A percentile compares a stretch with the other conserved stretches of the same genome.
These are phyloP conservation scores for Emydoidea blandingii DNA, from an alignment of 2,797 vertebrate species.

Conservation along the genomic window DNA sequence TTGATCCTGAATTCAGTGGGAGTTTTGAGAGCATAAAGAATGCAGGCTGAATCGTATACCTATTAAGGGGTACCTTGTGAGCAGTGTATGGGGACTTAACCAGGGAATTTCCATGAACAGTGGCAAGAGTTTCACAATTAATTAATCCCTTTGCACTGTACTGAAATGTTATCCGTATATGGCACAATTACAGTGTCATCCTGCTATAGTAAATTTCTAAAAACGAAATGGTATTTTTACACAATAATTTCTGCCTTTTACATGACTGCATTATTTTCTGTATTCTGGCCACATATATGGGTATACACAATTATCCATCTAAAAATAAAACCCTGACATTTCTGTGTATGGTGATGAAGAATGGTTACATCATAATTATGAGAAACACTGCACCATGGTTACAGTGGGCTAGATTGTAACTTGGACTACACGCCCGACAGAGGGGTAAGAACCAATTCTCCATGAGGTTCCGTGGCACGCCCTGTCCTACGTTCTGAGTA, in stretches of 20 bases:
- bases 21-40: neutral
- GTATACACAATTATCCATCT: constrained; percentile 32
- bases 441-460: neutral
- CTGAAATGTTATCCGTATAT: neutral
- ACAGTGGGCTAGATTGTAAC: neutral
- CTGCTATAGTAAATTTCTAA: neutral
- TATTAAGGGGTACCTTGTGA: neutral
- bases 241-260: neutral
- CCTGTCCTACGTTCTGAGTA: neutral
- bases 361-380: neutral
- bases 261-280: neutral
- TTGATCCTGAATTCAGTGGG: neutral
- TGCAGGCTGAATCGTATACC: neutral
- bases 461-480: fast-evolving
- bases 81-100: fast-evolving
- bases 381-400: neutral
- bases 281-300: constrained; percentile 13
- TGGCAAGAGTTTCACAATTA: neutral
- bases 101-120: fast-evolving
- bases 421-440: neutral
- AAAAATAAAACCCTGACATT: constrained; percentile 36
- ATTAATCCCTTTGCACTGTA: neutral
- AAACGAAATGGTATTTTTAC: neutral
- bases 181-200: neutral
- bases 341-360: neutral